Base-by-base conservation (phyloP, 2,888 invertebrate species). In the Isotomurus palustris region DNA sequence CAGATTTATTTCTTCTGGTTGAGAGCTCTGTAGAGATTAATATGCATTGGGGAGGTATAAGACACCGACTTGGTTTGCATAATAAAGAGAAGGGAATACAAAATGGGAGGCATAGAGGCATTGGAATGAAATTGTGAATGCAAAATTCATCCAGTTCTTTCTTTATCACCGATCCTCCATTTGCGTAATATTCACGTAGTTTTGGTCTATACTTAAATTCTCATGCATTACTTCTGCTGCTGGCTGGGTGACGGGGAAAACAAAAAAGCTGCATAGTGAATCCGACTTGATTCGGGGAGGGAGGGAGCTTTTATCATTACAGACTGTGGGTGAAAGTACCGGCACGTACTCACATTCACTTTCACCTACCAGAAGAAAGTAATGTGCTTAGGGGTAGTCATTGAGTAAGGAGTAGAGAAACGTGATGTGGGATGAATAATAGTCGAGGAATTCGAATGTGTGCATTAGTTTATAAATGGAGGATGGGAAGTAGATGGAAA, bases 1-100 rank as follows among this genome's bases (percentile, higher is more conserved):
- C 50, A 59, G 59, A 62, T 62, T 62, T 62, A 62, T 62, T 62
- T 62, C 56, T 49, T 59, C 57, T 59, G 62, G 56, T 56, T 45
- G 56, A 57, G 54, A 59, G 59, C 53, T 43, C 40, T 51, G 54
- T 62, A 56, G 56, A 62, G 62, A 62, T 62, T 58, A 62, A 62
- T 62, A 62, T 62, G 62, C 58, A 59, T 62, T 54, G 50, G 59
- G 58, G 58, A 58, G 62, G 62, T 49, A 62, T 52, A 59, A 53
- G 59, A 48, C 56, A 40, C 52, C 52, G 49, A 58, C 59, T 58
- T 53, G 62, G 51, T 62, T 62, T 62, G 62, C 62, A 62, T 62
- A 62, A 62, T 62, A 62, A 62, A 59, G 56, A 62, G 54, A 38
- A 29, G 50, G 47, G 51, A 51, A 8, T 10, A 10, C 10, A 17